These are phyloP conservation scores for Lucifuga dentata DNA, from an alignment of 2,113 vertebrate species.

Conservation along the genomic window DNA sequence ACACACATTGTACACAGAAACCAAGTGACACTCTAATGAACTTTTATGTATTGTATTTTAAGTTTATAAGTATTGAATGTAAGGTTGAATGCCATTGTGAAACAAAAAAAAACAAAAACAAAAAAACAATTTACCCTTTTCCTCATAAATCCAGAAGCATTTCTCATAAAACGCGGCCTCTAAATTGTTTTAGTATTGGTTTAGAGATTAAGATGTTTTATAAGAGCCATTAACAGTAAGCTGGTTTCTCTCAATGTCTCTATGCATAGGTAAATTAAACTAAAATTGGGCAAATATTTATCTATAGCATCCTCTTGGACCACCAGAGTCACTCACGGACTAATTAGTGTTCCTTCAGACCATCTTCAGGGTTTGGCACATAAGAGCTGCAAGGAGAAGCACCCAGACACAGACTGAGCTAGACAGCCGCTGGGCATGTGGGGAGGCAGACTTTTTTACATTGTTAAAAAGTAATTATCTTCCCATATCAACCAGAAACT, in stretches of 20 bases:
- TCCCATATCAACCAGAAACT: slow-evolving; percentile 46
- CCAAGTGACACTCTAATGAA: too few species aligned
- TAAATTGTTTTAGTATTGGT: too few species aligned
- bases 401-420: slow-evolving; percentile 56
- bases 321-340: slow-evolving; percentile 40
- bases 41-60: too few species aligned
- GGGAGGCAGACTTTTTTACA: slow-evolving; percentile 31
- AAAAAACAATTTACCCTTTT: too few species aligned
- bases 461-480: slow-evolving; percentile 73
- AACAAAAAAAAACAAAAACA: too few species aligned
- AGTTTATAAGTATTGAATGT: too few species aligned
- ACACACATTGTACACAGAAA: too few species aligned
- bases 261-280: slow-evolving; percentile 22
- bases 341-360: slow-evolving; percentile 63
- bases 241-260: slow-evolving; percentile 20
- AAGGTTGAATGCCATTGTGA: too few species aligned
- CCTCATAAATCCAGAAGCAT: too few species aligned
- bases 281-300: slow-evolving; percentile 38
- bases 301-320: slow-evolving; percentile 20
- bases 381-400: slow-evolving; percentile 38
- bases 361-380: slow-evolving; percentile 56
- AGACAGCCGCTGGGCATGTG: slow-evolving; percentile 55
- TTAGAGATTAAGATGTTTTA: too few species aligned
- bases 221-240: too few species aligned
- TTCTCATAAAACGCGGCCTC: too few species aligned